A percentile compares a stretch with the other conserved stretches of the same genome.
phyloP scores from a whole-genome alignment of 2,113 vertebrate species.

The Epinephelus cyanopodus region DNA sequence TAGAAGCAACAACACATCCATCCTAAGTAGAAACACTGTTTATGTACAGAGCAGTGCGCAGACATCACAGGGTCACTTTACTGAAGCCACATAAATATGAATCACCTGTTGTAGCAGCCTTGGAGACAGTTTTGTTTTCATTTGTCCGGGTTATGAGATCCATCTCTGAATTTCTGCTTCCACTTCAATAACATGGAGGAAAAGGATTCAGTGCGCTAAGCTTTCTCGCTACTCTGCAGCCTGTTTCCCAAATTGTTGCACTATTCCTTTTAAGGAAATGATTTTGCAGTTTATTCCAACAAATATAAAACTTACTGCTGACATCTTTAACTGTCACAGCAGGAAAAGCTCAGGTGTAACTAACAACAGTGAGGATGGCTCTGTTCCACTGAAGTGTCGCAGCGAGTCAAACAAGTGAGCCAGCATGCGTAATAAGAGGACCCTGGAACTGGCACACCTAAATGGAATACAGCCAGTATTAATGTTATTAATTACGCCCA shows the following conservation, averaged over 20 bases:
- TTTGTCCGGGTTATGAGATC: background rate
- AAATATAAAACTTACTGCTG: background rate
- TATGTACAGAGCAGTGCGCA: background rate
- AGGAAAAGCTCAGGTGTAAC: slow-evolving; percentile 17
- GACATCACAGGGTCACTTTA: background rate
- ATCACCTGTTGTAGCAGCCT: background rate
- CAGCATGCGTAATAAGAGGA: background rate
- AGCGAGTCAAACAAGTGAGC: background rate
- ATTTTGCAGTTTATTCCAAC: too few relatives aligned
- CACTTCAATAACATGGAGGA: background rate
- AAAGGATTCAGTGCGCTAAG: background rate
- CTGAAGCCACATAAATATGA: background rate
- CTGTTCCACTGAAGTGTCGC: slow-evolving; percentile 8
- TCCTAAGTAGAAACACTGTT: background rate
- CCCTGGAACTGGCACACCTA: background rate
- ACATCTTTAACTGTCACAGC: background rate
- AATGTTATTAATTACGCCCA: background rate
- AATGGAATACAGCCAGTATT: slow-evolving; percentile 18
- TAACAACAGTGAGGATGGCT: background rate
- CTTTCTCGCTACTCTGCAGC: too few relatives aligned
- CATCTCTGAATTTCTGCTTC: background rate
- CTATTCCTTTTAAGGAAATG: too few relatives aligned
- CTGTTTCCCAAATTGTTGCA: too few relatives aligned
- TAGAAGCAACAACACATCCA: background rate
- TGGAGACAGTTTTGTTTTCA: background rate